Evolutionary conservation across 2,797 vertebrate species (phyloP).

Genomic region (Pangasius macronema): DNA sequence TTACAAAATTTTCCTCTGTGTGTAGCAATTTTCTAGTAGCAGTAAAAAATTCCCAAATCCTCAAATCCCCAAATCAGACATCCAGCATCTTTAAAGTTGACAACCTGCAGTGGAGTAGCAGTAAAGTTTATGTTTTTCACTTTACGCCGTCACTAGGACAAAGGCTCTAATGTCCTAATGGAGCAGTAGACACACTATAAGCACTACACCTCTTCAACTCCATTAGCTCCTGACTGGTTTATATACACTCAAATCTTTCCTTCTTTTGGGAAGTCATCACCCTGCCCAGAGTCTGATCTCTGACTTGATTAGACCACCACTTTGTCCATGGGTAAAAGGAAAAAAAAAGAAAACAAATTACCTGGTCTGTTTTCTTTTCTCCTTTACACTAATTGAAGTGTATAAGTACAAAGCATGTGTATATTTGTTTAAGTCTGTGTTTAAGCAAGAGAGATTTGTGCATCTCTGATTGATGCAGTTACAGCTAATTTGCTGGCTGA

Average conservation of each 20-base stretch:
- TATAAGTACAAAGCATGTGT: background rate
- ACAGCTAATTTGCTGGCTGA: background rate
- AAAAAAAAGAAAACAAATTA: conserved; percentile 1
- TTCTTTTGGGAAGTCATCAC: background rate
- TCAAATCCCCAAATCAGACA: conserved; percentile 10
- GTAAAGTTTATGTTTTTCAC: conserved; percentile 16
- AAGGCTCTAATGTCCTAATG: conserved; percentile 3
- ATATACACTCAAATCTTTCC: conserved; percentile 9
- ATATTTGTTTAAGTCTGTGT: background rate
- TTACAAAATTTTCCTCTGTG: background rate
- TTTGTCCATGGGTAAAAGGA: background rate
- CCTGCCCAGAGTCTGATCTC: background rate
- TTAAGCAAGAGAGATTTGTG: conserved; percentile 20
- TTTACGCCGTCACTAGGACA: background rate
- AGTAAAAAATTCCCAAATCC: background rate
- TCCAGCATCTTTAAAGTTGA: conserved; percentile 8
- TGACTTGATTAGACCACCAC: conserved; percentile 26
- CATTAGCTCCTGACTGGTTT: conserved; percentile 16
- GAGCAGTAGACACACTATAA: conserved; percentile 20
- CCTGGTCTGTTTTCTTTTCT: background rate
- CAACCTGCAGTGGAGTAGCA: conserved; percentile 9
- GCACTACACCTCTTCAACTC: background rate
- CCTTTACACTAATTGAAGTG: background rate
- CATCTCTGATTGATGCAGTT: conserved; percentile 3
- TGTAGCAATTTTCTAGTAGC: background rate